These are phyloP conservation scores for Drosophila sproati DNA, from an alignment of 1,140 invertebrate genomes.

Conservation along the genomic window DNA sequence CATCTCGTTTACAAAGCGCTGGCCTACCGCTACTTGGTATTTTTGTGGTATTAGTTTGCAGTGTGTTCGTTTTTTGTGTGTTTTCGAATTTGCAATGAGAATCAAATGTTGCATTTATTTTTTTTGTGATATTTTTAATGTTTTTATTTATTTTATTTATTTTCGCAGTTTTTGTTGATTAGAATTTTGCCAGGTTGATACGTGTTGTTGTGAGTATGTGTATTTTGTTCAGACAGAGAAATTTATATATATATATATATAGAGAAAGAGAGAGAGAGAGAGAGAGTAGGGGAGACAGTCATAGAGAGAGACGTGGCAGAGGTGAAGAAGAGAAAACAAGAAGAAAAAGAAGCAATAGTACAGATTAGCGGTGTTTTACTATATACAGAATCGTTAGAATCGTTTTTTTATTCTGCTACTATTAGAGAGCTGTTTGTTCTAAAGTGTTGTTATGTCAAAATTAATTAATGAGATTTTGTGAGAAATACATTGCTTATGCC, in stretches of 20 bases:
- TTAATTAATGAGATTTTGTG: slow-evolving; percentile 7
- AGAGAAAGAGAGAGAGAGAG: slow-evolving; percentile 38
- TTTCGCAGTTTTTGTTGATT: neutral
- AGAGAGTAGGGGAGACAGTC: slow-evolving; percentile 45
- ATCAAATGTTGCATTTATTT: slow-evolving; percentile 33
- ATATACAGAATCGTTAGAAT: slow-evolving; percentile 66
- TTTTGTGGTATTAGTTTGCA: slow-evolving; percentile 39
- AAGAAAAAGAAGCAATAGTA: slow-evolving; percentile 81
- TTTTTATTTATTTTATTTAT: too few relatives aligned
- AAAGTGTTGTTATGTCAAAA: slow-evolving; percentile 32
- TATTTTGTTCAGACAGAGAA: slow-evolving; percentile 49
- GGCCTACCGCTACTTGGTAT: slow-evolving; percentile 82
- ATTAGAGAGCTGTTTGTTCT: slow-evolving; percentile 56
- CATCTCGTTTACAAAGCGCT: slow-evolving; percentile 85
- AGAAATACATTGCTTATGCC: neutral
- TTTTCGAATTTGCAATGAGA: slow-evolving; percentile 50
- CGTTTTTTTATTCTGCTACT: slow-evolving; percentile 31
- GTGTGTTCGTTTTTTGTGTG: slow-evolving; percentile 18
- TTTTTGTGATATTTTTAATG: slow-evolving; percentile 20
- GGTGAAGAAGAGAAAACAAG: slow-evolving; percentile 78
- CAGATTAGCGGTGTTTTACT: slow-evolving; percentile 79
- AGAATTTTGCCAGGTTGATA: slow-evolving; percentile 47
- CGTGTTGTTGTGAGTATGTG: slow-evolving; percentile 44
- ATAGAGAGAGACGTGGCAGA: slow-evolving; percentile 56
- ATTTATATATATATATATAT: neutral